phyloP scores from a whole-genome alignment of 2,888 invertebrate species.

The Stenichneumon culpator region DNA sequence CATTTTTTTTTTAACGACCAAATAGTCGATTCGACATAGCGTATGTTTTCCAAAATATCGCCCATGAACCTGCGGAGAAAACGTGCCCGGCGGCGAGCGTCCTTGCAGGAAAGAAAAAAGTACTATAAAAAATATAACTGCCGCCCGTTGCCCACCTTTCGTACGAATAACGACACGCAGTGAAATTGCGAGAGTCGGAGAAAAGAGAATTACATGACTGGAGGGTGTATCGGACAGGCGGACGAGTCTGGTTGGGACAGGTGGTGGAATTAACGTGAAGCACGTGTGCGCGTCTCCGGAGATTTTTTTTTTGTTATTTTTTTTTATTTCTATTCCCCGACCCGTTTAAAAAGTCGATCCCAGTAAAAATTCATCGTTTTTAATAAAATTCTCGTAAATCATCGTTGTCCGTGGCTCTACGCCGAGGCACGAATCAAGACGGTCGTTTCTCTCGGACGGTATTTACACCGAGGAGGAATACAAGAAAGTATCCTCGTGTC shows the following conservation, averaged over 20 bases:
- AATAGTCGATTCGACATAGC: not conserved
- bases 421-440: slow-evolving; percentile 6
- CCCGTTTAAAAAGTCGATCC: not conserved
- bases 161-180: not conserved
- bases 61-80: too few relatives aligned
- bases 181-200: not conserved
- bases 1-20: not conserved
- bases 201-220: not conserved
- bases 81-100: not conserved
- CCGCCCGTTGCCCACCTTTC: not conserved
- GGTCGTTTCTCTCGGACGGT: not conserved
- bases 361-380: not conserved
- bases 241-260: slow-evolving; percentile 16
- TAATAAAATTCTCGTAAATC: slow-evolving; percentile 49
- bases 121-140: not conserved
- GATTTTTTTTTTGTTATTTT: not conserved
- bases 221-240: not conserved
- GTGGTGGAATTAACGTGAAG: slow-evolving; percentile 5
- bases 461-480: not conserved
- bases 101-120: not conserved
- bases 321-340: not conserved
- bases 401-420: slow-evolving; percentile 1
- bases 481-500: slow-evolving; percentile 1
- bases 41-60: not conserved
- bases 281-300: not conserved